Conservation (phyloP, 2,888 invertebrate genomes). For the Sericinus montela region DNA sequence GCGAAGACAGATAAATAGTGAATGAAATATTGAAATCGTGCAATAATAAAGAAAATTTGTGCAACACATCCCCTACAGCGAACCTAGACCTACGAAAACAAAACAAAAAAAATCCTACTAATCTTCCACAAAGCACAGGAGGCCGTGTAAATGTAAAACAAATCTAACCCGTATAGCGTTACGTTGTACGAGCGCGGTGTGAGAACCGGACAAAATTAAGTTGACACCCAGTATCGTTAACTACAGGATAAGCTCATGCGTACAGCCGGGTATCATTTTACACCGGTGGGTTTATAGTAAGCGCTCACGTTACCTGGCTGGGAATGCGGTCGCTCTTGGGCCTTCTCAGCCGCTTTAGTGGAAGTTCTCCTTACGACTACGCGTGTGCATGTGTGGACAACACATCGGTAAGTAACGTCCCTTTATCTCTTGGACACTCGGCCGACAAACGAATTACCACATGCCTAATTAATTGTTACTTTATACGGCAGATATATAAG, state of each 20-base stretch:
- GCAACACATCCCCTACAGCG: slow-evolving; percentile 51
- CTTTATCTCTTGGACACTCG: slow-evolving; percentile 45
- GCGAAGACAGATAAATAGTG: slow-evolving; percentile 31
- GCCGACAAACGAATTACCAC: slow-evolving; percentile 44
- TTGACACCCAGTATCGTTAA: slow-evolving; percentile 48
- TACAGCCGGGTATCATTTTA: slow-evolving; percentile 53
- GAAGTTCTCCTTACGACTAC: slow-evolving; percentile 80
- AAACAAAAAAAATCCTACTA: slow-evolving; percentile 28
- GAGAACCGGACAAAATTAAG: slow-evolving; percentile 53
- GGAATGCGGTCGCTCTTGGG: slow-evolving; percentile 79
- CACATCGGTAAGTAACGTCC: slow-evolving; percentile 70
- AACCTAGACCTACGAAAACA: slow-evolving; percentile 23
- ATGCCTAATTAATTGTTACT: no score
- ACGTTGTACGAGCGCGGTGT: slow-evolving; percentile 57
- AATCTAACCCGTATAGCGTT: slow-evolving; percentile 35
- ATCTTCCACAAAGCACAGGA: slow-evolving; percentile 26
- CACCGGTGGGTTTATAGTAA: slow-evolving; percentile 54
- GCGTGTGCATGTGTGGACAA: slow-evolving; percentile 79
- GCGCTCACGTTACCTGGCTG: slow-evolving; percentile 78
- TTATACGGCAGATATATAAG: no score
- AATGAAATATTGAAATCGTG: slow-evolving; percentile 54
- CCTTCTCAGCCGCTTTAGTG: slow-evolving; percentile 79
- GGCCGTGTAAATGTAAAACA: slow-evolving; percentile 38
- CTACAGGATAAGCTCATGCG: slow-evolving; percentile 67
- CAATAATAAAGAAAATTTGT: slow-evolving; percentile 54